A percentile compares a stretch with the other conserved stretches of the same genome.
Conservation (phyloP, 2,888 invertebrate genomes). For the Drosophila lacicola region DNA sequence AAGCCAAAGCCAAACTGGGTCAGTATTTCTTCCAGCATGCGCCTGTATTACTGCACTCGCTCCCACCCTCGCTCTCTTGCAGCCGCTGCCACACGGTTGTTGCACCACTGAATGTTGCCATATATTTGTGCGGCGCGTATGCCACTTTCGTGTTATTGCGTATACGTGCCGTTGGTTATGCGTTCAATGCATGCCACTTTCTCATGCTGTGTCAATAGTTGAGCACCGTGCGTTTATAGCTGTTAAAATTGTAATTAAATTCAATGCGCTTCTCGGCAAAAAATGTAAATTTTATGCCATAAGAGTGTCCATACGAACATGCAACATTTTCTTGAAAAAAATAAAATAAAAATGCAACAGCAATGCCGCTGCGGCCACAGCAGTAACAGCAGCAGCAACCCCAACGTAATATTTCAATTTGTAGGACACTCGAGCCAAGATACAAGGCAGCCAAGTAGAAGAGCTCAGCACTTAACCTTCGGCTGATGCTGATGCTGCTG, state of each 20-base stretch:
- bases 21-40: conserved; percentile 61
- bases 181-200: conserved; percentile 18
- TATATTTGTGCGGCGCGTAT: conserved; percentile 61
- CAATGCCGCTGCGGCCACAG: not conserved
- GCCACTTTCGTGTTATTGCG: conserved; percentile 70
- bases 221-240: conserved; percentile 52
- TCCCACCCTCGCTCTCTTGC: not conserved
- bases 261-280: conserved; percentile 49
- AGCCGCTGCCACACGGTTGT: conserved; percentile 18
- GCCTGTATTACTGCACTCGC: conserved; percentile 23
- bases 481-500: conserved; percentile 37
- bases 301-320: conserved; percentile 11
- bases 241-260: conserved; percentile 75
- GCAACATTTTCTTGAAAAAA: conserved; percentile 23
- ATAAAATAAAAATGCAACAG: not conserved
- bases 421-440: conserved; percentile 60
- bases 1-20: conserved; percentile 81
- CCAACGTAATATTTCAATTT: conserved; percentile 72
- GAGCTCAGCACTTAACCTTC: conserved; percentile 69
- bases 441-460: conserved; percentile 33
- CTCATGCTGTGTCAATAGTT: conserved; percentile 60
- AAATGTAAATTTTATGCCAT: conserved; percentile 56
- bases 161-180: conserved; percentile 65
- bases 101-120: conserved; percentile 53
- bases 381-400: conserved; percentile 4